phyloP scores from a whole-genome alignment of 2,888 invertebrate species.

The Hedya salicella region DNA sequence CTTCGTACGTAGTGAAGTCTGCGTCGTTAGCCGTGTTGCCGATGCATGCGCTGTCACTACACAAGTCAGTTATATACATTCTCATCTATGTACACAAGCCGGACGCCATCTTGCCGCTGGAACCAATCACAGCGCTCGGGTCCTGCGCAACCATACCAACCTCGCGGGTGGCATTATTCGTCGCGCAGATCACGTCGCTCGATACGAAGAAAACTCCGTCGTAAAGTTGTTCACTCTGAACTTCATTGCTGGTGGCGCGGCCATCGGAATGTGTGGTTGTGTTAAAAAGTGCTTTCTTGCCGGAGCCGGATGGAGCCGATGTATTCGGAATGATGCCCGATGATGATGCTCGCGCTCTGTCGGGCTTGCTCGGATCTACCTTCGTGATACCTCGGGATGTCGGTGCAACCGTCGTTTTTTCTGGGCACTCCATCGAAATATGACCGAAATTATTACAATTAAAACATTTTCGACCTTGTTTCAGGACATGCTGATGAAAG shows the following conservation, averaged over 20 bases:
- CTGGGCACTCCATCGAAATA: conserved; percentile 12
- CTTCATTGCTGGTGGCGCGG: conserved; percentile 14
- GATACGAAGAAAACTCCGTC: conserved; percentile 17
- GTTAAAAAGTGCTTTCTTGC: conserved; percentile 9
- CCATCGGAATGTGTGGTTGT: background rate
- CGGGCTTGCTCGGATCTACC: too few species aligned
- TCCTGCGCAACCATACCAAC: background rate
- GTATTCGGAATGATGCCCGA: conserved; percentile 6
- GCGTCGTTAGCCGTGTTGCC: background rate
- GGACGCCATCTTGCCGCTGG: background rate
- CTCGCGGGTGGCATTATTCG: background rate
- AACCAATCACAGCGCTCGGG: background rate
- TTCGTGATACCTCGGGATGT: conserved; percentile 1
- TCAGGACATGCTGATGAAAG: conserved; percentile 13
- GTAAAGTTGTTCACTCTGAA: conserved; percentile 12
- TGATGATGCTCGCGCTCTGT: too few species aligned
- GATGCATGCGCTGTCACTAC: too few species aligned
- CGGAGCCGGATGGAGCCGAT: conserved; percentile 9
- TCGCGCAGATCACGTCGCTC: conserved; percentile 2
- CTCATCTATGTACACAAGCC: too few species aligned
- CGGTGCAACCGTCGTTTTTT: background rate
- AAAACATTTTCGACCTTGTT: conserved; percentile 44
- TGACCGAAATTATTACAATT: conserved; percentile 42
- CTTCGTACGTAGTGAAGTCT: background rate
- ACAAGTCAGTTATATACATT: too few species aligned